These are phyloP conservation scores for Galaxea fascicularis DNA, from an alignment of 92 coral and sea anemone genomes.

Conservation along the genomic window DNA sequence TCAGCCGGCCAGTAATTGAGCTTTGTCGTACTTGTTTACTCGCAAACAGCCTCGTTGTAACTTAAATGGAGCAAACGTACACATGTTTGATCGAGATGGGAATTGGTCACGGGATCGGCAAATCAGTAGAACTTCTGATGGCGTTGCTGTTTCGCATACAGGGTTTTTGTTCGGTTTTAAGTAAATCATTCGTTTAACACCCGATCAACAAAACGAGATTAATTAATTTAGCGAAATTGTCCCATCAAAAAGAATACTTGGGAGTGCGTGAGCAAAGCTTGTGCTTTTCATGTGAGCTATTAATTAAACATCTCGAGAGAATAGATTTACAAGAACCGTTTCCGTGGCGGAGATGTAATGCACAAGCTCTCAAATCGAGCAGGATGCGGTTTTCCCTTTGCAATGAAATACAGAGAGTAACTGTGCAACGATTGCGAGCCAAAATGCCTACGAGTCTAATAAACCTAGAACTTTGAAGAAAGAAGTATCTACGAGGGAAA, in stretches of 20 bases:
- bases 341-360: neutral
- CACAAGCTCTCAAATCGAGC: neutral
- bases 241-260: conserved; percentile 1
- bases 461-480: neutral
- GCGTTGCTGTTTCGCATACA: neutral
- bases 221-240: conserved; percentile 40
- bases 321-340: neutral
- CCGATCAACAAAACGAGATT: conserved; percentile 36
- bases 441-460: neutral
- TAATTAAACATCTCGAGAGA: neutral
- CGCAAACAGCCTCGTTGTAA: neutral
- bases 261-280: conserved; percentile 1
- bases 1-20: conserved; percentile 22
- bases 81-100: conserved; percentile 8
- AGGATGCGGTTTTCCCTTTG: conserved; percentile 10
- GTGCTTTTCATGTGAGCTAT: neutral
- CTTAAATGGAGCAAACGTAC: neutral
- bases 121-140: neutral
- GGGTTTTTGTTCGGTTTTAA: neutral
- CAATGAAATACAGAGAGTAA: neutral
- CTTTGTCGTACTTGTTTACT: conserved; percentile 48
- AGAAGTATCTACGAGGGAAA: neutral
- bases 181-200: conserved; percentile 9
- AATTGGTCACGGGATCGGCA: conserved; percentile 6
- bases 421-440: neutral